Base-by-base conservation (phyloP, 1,140 invertebrate species). In the Dermatophagoides farinae region DNA sequence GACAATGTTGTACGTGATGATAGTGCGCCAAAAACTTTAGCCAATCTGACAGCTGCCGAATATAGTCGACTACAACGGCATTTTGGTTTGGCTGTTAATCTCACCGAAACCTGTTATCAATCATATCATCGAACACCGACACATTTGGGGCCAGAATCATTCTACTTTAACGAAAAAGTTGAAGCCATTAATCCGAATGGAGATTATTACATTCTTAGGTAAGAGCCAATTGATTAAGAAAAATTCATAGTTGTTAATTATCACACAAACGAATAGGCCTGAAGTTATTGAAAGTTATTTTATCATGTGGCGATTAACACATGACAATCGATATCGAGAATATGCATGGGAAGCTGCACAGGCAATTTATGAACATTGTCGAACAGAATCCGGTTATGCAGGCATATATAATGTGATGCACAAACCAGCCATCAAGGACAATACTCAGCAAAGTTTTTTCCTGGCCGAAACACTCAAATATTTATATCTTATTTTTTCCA, bases 391-490 rank as follows among this genome's bases (percentile, higher is more conserved):
- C 22, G 95, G 95, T 8, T 98, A 87, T 73, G 83, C 87, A 11
- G 93, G 93, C 11, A 77, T 98, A 25, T 80, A 83, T 65, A 93
- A 98, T 76, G 93, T 97, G 37, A 96, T 97, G 74, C 78, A 82
- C 67, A 72, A 78, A 61, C 78, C 83, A 65, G 81, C 88, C 16
- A 89, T 93, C 70, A 49, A 52, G 38, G 93, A 98, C 74, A 91
- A 97, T 70, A 91, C 97, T 43, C 91, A 96, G 70, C 93, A 97
- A 73, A 95, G 88, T 74, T 97, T 90, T 77, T 96, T 97, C 76
- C 78, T 98, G 59, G 95, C 95, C n/a, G 95, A 99, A 76, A 97
- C 92, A 38, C 79, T 98, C 22, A 99, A 99, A 85, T 99, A 99
- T 73, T 78, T 97, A 60, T 98, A 96, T 74, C 79, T 98, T 65